Percentiles rank a stretch among this genome's conserved stretches.
Conservation (phyloP, 2,113 vertebrate species). For the Lutjanus erythropterus region DNA sequence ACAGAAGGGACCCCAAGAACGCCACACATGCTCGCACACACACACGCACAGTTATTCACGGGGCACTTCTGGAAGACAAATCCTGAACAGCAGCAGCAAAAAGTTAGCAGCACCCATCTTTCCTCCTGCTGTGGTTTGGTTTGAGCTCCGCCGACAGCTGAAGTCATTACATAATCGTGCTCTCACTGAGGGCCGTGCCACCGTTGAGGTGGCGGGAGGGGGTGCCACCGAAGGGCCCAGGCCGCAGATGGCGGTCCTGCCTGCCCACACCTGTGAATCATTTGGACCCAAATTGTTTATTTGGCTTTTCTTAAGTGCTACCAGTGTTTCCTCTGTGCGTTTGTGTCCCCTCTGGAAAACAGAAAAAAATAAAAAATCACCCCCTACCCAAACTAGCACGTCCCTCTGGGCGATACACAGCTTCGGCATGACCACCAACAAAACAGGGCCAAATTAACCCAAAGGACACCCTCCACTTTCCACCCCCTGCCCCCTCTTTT, state of each 20-base stretch:
- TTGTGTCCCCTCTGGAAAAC: constrained; percentile 68
- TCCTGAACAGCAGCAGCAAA: constrained; percentile 28
- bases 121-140: constrained; percentile 52
- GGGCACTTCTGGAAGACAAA: constrained; percentile 26
- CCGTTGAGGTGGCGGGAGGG: constrained; percentile 58
- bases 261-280: constrained; percentile 88
- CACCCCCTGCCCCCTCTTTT: constrained; percentile 42
- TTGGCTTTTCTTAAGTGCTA: constrained; percentile 86
- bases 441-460: constrained; percentile 74
- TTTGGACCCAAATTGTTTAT: constrained; percentile 87
- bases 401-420: constrained; percentile 65
- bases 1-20: constrained; percentile 45
- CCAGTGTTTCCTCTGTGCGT: constrained; percentile 85
- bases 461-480: constrained; percentile 65
- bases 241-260: constrained; percentile 80
- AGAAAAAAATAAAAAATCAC: constrained; percentile 59
- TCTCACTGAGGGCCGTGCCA: constrained; percentile 69
- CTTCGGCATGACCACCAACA: constrained; percentile 75
- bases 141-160: constrained; percentile 80
- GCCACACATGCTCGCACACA: constrained; percentile 38
- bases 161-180: constrained; percentile 83
- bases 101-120: constrained; percentile 38
- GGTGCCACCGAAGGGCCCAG: constrained; percentile 66
- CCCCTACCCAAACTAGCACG: constrained; percentile 39
- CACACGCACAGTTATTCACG: constrained; percentile 30